Evolutionary conservation across 1,140 invertebrate genomes (phyloP).

Genomic region (Brachionus plicatilis): DNA sequence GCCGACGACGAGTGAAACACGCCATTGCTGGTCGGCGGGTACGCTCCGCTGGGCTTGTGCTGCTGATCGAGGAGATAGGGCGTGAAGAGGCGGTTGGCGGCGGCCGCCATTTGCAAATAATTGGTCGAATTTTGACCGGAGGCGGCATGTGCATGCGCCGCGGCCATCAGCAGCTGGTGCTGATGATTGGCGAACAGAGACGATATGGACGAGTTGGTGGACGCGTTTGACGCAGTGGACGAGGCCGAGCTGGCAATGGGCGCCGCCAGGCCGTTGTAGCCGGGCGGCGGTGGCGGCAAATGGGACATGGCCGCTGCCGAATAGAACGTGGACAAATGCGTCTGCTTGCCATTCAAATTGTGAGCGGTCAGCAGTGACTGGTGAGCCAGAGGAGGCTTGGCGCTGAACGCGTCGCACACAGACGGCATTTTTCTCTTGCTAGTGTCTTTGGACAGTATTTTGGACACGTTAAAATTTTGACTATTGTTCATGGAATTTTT

Average conservation of each 20-base stretch:
- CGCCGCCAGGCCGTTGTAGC: not conserved
- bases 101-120: constrained; percentile 1
- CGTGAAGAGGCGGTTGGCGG: constrained; percentile 29
- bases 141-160: not conserved
- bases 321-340: not conserved
- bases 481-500: constrained; percentile 5
- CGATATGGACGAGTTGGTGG: not conserved
- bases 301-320: not conserved
- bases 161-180: constrained; percentile 26
- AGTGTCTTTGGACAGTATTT: constrained; percentile 13
- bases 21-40: not conserved
- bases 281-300: not conserved
- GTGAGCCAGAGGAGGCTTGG: not conserved
- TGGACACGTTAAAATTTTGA: constrained; percentile 32
- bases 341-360: not conserved
- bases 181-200: not conserved
- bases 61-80: constrained; percentile 37
- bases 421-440: not conserved
- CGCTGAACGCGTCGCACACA: too few relatives aligned
- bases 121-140: not conserved
- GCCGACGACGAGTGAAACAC: constrained; percentile 27
- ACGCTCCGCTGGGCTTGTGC: not conserved
- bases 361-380: not conserved
- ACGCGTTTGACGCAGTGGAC: not conserved
- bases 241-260: not conserved